phyloP scores from a whole-genome alignment of 2,113 vertebrate species.

The Strigops habroptila region DNA sequence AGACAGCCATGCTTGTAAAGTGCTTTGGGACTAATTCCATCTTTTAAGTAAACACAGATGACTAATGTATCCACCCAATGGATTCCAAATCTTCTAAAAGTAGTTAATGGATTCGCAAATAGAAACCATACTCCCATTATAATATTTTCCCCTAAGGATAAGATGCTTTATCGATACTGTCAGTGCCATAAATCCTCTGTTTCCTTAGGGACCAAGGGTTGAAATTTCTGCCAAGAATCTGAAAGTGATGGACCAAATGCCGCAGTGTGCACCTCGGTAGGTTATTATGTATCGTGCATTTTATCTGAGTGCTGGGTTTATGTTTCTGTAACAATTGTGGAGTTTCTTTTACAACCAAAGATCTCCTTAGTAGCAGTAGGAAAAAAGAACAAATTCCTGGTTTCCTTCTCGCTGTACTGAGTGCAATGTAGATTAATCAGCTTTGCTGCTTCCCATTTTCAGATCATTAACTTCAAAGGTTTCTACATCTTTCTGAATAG shows the following conservation, averaged over 20 bases:
- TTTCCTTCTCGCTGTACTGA: background rate
- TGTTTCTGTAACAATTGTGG: background rate
- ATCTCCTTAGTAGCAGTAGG: background rate
- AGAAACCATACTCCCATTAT: background rate
- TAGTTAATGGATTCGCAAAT: slow-evolving; percentile 35
- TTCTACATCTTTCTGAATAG: background rate
- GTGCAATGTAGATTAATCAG: background rate
- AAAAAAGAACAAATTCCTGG: background rate
- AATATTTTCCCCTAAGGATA: background rate
- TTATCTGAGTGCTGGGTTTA: background rate
- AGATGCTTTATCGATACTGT: slow-evolving; percentile 3
- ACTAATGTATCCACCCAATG: background rate
- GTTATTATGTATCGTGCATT: background rate
- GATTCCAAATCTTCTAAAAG: slow-evolving; percentile 2
- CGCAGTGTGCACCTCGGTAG: slow-evolving; percentile 89
- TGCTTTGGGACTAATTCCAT: slow-evolving; percentile 22
- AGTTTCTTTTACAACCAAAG: background rate
- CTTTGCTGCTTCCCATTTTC: background rate
- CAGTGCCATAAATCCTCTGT: background rate
- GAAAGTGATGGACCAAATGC: slow-evolving; percentile 97
- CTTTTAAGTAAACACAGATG: slow-evolving; percentile 36
- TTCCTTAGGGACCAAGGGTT: slow-evolving; percentile 89
- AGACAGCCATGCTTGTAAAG: background rate
- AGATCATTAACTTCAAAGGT: background rate
- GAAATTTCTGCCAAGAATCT: slow-evolving; percentile 97